Conservation (phyloP, 2,888 invertebrate genomes). For the Malachius bipustulatus region DNA sequence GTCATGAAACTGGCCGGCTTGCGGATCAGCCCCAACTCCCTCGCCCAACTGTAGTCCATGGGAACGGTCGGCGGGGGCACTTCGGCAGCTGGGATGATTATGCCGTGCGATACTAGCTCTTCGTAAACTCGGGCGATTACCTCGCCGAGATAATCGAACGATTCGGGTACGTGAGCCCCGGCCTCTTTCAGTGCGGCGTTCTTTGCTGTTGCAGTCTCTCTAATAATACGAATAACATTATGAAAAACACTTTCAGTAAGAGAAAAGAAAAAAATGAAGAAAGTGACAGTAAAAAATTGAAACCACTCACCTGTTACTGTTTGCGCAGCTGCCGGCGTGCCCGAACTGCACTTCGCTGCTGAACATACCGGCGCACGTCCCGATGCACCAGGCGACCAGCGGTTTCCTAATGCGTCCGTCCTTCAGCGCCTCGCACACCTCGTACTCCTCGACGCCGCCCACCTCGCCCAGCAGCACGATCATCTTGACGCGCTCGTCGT, state of each 20-base stretch:
- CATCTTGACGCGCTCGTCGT: constrained; percentile 79
- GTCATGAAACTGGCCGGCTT: constrained; percentile 99
- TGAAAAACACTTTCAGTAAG: too few species aligned
- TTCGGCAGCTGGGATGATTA: constrained; percentile 79
- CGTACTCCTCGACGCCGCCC: constrained; percentile 97
- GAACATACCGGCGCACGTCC: constrained; percentile 58
- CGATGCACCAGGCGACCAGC: constrained; percentile 97
- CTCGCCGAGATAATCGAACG: constrained; percentile 64
- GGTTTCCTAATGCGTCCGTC: constrained; percentile 79
- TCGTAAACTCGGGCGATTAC: constrained; percentile 51
- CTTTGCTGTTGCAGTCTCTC: constrained; percentile 92
- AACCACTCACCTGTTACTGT: constrained; percentile 55
- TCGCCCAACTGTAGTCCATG: constrained; percentile 98
- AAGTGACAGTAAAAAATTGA: too few species aligned
- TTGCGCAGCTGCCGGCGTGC: constrained; percentile 97
- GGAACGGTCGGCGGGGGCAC: constrained; percentile 98
- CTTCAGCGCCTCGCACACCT: constrained; percentile 80
- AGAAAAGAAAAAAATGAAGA: too few species aligned
- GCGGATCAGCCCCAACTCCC: constrained; percentile 92
- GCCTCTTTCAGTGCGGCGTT: constrained; percentile 70
- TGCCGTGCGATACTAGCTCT: constrained; percentile 66
- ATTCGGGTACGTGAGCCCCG: constrained; percentile 84
- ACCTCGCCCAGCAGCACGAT: constrained; percentile 94
- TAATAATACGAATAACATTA: too few species aligned
- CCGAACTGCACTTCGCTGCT: constrained; percentile 89